Evolutionary conservation across 2,888 invertebrate genomes (phyloP), one percentile per base, ranked within the genome.

Genomic region (Athalia circularis): DNA sequence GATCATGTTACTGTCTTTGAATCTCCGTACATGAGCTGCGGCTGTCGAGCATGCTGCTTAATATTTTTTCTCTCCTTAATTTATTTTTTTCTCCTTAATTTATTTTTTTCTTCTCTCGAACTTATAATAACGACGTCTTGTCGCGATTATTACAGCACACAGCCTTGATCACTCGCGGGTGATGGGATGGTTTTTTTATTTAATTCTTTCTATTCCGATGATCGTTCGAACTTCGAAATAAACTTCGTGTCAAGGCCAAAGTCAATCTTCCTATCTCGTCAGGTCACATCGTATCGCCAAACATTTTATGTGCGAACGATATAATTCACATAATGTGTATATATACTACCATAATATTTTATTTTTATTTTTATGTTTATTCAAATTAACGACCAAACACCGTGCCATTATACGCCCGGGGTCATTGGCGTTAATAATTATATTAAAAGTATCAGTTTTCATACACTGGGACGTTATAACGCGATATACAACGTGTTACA

Each of bases 221-320:
- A 47, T 59, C 59, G 29, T 59, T 29, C 45, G 15, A 67, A 59
- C 72, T 72, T 72, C 9, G 72, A 47, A 47, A 72, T 9, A 8
- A 72, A 72, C 47, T 59, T 72, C 5, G 52, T 52, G 47, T 43
- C 57, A 68, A 68, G 68, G 68, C 50, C 68, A 54, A 29, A 68
- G 68, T 68, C 29, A n/a, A n/a, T 52, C 11, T 68, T 43, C 54
- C 29, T 68, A 68, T 68, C 54, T 43, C 11, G n/a, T 43, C n/a
- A 6, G 3, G 68, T 54, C 54, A 29, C 68, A 54, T 15, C 65
- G 11, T 45, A 29, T 29, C 29, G 29, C 29, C 29, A 29, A 29
- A 29, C 1, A 29, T 29, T 29, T 29, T 29, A 29, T 29, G 29
- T 29, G 29, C 9, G 11, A 3, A 65, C 29, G 29, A 29, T 29